Base-by-base conservation (phyloP, 1,140 invertebrate genomes). In the Nasonia vitripennis region DNA sequence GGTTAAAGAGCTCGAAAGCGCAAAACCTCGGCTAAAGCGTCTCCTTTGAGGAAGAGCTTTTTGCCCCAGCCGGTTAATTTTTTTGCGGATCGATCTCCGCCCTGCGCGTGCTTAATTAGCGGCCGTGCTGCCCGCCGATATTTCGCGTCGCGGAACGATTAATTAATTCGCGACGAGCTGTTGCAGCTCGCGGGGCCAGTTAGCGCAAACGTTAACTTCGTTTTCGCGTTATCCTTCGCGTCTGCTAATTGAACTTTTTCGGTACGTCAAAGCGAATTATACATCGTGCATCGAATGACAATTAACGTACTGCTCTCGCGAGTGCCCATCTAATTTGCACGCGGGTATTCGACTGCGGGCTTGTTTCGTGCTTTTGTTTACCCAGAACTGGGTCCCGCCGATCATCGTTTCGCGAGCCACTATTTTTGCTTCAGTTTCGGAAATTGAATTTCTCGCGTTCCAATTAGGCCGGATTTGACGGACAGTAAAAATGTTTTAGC, bases 221-320 rank as follows among this genome's bases (percentile, higher is more conserved):
- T 75, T 71, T 71, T 71, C 27, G 70, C 14, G 51, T 75, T 5
- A 5, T 7, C 55, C 55, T 62, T 62, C 17, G 17, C 55, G 6
- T 20, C 51, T 45, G 74, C 68, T 83, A 78, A 83, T 83, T 83
- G 74, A 77, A 70, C 27, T 45, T 83, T 78, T 68, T 62, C 67
- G 1, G 0, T 9, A 17, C 27, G 34, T 6, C 71, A 51, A 67
- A 55, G 73, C 11, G 23, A 75, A 75, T 82, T 74, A 75, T 62
- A 62, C 37, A 75, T 74, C 70, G 9, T 23, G 20, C 2, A 45
- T 75, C 51, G 2, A 11, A 37, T 23, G 5, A 37, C 2, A 82
- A 82, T 82, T 70, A 34, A 74, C 27, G 17, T 27, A 27, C 34
- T 20, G 20, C 55, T 74, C 23, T 14, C 0, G 41, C 55, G 55